These are phyloP conservation scores for Antheraea mylitta DNA, from an alignment of 1,140 invertebrate genomes.

Conservation along the genomic window DNA sequence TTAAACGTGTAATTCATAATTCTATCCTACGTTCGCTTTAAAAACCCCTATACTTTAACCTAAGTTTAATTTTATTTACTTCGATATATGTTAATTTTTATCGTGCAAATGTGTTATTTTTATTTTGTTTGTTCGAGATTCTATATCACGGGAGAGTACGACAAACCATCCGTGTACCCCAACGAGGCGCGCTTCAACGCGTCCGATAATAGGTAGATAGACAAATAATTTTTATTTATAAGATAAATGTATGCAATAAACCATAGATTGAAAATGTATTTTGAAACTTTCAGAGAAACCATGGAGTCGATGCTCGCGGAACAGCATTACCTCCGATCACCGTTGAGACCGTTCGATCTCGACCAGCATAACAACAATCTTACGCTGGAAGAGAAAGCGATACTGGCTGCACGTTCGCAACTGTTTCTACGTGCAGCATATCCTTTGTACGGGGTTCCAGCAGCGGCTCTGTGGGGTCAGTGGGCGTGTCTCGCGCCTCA, in stretches of 20 bases:
- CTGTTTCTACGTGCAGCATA: constrained; percentile 84
- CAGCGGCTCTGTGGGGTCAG: constrained; percentile 80
- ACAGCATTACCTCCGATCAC: constrained; percentile 86
- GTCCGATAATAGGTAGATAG: constrained; percentile 70
- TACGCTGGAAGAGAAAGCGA: constrained; percentile 87
- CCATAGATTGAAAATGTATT: constrained; percentile 5
- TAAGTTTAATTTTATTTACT: constrained; percentile 7
- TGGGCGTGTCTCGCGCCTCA: constrained; percentile 82
- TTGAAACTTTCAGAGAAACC: constrained; percentile 83
- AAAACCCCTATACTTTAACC: constrained; percentile 15
- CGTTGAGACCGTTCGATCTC: constrained; percentile 86
- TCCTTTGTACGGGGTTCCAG: constrained; percentile 80
- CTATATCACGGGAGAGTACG: constrained; percentile 76
- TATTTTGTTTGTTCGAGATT: constrained; percentile 74
- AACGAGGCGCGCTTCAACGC: constrained; percentile 71
- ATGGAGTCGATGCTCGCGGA: constrained; percentile 91
- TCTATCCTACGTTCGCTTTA: constrained; percentile 25
- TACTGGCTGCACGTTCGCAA: constrained; percentile 84
- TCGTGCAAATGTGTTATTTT: constrained; percentile 59
- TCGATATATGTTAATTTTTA: constrained; percentile 19
- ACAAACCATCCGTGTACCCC: constrained; percentile 67
- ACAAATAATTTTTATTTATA: neutral
- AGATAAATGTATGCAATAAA: neutral
- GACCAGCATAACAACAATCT: constrained; percentile 85
- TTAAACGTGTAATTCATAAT: constrained; percentile 29